phyloP scores from a whole-genome alignment of 2,113 vertebrate genomes.

The Ageneiosus marmoratus region DNA sequence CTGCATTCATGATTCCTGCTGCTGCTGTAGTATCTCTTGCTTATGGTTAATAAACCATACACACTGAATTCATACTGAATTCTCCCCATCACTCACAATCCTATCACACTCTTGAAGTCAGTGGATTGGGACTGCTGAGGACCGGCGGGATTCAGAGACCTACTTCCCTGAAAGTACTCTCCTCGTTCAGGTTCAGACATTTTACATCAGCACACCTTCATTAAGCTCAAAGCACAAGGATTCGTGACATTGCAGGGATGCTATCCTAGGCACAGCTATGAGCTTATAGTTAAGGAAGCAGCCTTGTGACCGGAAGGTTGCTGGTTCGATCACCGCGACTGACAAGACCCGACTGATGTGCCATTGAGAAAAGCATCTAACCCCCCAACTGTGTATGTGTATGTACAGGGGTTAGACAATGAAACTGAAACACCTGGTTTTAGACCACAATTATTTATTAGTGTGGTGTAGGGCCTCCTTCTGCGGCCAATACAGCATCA shows the following conservation, averaged over 20 bases:
- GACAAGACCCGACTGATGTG: too few relatives aligned
- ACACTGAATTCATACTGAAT: neutral
- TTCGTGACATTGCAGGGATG: neutral
- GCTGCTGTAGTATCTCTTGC: neutral
- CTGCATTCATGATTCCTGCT: neutral
- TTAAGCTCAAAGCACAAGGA: neutral
- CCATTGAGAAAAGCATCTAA: too few relatives aligned
- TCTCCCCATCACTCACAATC: neutral
- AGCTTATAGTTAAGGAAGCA: too few relatives aligned
- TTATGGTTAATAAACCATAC: neutral
- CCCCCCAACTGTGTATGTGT: too few relatives aligned
- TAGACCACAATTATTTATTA: too few relatives aligned
- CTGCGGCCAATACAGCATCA: too few relatives aligned
- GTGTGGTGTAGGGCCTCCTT: too few relatives aligned
- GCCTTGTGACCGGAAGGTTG: too few relatives aligned
- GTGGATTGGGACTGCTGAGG: neutral
- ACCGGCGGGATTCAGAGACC: constrained; percentile 13
- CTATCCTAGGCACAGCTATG: too few relatives aligned
- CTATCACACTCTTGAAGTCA: neutral
- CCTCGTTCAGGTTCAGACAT: neutral
- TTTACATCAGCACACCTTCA: constrained; percentile 4
- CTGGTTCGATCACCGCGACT: too few relatives aligned
- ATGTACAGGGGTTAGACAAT: too few relatives aligned
- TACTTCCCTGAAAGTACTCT: neutral
- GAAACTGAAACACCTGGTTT: too few relatives aligned